These are phyloP conservation scores for Semotilus atromaculatus DNA, from an alignment of 2,797 vertebrate species.

Conservation along the genomic window DNA sequence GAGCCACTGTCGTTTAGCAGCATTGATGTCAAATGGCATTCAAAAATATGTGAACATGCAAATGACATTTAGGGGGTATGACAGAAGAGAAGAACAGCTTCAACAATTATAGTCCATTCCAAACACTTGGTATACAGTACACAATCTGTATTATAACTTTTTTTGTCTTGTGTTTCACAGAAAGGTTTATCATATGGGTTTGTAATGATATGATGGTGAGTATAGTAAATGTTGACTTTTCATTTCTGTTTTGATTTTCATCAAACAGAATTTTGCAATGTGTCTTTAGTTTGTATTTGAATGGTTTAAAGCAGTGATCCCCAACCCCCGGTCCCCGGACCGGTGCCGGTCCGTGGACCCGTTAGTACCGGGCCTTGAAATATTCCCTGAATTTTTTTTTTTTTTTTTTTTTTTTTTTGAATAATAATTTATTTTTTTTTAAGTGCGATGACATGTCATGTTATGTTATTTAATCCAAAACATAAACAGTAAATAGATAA, in stretches of 20 bases:
- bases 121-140: background rate
- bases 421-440: too few relatives aligned
- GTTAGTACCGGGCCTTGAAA: too few relatives aligned
- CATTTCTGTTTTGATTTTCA: too few relatives aligned
- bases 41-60: background rate
- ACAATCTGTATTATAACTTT: background rate
- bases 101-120: background rate
- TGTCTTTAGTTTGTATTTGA: background rate
- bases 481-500: too few relatives aligned
- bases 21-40: background rate
- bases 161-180: background rate
- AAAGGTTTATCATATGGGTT: background rate
- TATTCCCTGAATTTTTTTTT: too few relatives aligned
- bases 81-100: background rate
- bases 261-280: too few relatives aligned
- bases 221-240: too few relatives aligned
- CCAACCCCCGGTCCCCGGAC: too few relatives aligned
- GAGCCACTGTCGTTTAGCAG: background rate
- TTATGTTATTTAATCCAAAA: too few relatives aligned
- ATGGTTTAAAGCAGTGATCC: background rate
- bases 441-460: too few relatives aligned
- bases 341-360: too few relatives aligned
- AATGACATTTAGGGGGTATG: background rate
- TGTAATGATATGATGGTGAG: background rate
- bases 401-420: too few relatives aligned